Conservation (phyloP, 2,113 vertebrate genomes). For the Eonycteris spelaea region DNA sequence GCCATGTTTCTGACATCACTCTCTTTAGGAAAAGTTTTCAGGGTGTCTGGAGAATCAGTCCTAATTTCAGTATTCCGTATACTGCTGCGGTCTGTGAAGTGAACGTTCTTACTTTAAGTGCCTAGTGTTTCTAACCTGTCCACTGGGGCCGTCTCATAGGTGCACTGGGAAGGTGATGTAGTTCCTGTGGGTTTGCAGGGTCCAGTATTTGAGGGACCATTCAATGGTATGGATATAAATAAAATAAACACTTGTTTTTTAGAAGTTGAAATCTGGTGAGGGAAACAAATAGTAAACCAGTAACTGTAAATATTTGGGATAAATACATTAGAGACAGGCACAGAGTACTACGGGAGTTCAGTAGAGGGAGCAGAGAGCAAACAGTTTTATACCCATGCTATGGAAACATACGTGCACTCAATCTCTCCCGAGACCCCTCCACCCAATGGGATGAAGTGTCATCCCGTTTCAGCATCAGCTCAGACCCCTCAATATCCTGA, state of each 20-base stretch:
- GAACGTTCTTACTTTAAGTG: neutral
- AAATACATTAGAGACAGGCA: neutral
- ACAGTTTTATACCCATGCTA: neutral
- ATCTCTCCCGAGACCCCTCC: neutral
- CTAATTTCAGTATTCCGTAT: neutral
- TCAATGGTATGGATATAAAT: neutral
- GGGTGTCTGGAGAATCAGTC: neutral
- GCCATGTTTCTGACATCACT: no score
- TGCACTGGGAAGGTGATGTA: neutral
- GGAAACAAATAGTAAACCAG: neutral
- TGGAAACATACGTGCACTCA: neutral
- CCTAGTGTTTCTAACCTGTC: neutral
- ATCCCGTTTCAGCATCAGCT: neutral
- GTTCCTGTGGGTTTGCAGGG: neutral
- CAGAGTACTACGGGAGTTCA: neutral
- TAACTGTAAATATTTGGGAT: slow-evolving; percentile 9
- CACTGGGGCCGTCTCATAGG: neutral
- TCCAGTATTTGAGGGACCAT: neutral
- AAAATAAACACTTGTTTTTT: slow-evolving; percentile 10
- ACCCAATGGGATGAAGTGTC: neutral
- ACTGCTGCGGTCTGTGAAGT: neutral
- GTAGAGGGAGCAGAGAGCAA: neutral
- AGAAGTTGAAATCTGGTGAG: slow-evolving; percentile 8
- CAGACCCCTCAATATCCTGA: neutral
- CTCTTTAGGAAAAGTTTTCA: neutral